These are phyloP conservation scores for Corythornis vintsioides DNA, from an alignment of 2,113 vertebrate species.

Conservation along the genomic window DNA sequence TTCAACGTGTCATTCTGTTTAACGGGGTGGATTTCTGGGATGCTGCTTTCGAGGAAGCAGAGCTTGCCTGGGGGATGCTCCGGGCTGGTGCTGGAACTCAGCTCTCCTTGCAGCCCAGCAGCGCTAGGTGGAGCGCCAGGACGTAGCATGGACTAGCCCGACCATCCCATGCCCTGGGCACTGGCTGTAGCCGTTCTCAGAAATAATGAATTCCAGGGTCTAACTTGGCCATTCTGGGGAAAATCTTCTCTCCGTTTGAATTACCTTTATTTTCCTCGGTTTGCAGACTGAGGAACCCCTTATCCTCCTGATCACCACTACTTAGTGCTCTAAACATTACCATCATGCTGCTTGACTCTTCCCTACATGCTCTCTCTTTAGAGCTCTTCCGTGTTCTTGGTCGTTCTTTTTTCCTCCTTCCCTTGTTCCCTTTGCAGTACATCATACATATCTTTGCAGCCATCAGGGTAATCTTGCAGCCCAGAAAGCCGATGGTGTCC, in stretches of 20 bases:
- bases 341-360: not conserved
- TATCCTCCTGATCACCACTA: not conserved
- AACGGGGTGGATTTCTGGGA: not conserved
- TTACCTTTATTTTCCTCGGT: not conserved
- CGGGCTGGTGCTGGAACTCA: not conserved
- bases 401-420: not conserved
- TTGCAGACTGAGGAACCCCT: not conserved
- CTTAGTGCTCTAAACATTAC: not conserved
- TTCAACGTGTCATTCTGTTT: not conserved
- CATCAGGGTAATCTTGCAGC: too few relatives aligned
- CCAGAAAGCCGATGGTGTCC: too few relatives aligned
- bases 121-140: not conserved
- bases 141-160: accelerated
- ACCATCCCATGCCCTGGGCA: not conserved
- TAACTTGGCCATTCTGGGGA: not conserved
- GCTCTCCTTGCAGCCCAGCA: not conserved
- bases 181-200: not conserved
- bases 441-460: too few relatives aligned
- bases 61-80: not conserved
- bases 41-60: too few relatives aligned
- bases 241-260: not conserved
- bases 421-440: not conserved
- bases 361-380: not conserved
- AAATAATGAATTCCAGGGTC: not conserved
- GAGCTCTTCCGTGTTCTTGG: not conserved